phyloP scores from a whole-genome alignment of 2,888 invertebrate genomes.

The Escarpia spicata region DNA sequence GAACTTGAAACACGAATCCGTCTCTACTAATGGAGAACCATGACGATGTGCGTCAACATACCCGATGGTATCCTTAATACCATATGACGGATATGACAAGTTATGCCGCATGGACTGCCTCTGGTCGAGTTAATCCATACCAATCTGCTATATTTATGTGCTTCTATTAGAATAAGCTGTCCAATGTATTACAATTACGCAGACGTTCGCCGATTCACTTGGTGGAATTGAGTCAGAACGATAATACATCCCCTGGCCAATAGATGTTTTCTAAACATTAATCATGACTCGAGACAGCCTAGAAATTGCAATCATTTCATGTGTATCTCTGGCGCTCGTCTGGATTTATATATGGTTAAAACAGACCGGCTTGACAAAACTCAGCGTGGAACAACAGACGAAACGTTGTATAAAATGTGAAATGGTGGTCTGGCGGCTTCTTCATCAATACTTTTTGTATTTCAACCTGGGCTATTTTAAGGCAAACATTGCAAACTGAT shows the following conservation, averaged over 20 bases:
- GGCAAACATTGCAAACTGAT: background rate
- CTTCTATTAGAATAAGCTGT: background rate
- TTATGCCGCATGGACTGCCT: background rate
- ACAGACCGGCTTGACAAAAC: background rate
- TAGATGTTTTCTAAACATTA: constrained; percentile 10
- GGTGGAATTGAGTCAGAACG: background rate
- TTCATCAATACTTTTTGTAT: background rate
- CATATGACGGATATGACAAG: background rate
- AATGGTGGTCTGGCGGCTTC: background rate
- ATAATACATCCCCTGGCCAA: background rate
- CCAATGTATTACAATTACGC: background rate
- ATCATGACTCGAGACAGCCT: background rate
- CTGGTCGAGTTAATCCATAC: background rate
- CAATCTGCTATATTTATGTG: constrained; percentile 10
- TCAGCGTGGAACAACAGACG: background rate
- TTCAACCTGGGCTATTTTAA: background rate
- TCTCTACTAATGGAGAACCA: background rate
- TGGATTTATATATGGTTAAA: background rate
- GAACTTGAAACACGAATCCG: background rate
- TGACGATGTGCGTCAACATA: background rate
- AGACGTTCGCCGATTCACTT: background rate
- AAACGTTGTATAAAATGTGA: background rate
- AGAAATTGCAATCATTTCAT: background rate
- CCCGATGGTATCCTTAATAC: background rate
- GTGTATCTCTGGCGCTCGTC: background rate